A percentile compares a stretch with the other conserved stretches of the same genome.
Evolutionary conservation across 2,113 vertebrate genomes (phyloP).

Genomic region (Menidia beryllina): DNA sequence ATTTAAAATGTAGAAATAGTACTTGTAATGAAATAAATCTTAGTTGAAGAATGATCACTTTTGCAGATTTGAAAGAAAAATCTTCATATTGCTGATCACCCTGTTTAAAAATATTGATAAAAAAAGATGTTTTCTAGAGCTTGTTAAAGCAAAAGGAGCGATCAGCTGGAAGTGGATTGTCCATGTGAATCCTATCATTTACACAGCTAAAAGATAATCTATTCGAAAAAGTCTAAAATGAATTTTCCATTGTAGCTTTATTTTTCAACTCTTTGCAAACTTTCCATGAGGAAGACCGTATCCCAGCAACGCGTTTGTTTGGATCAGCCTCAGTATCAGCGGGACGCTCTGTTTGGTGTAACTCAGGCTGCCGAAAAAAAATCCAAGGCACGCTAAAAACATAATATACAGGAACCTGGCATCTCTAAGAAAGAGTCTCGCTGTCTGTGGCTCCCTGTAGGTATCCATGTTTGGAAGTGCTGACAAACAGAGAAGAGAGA

Average conservation of each 20-base stretch:
- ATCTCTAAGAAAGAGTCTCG: slow-evolving; percentile 74
- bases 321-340: slow-evolving; percentile 71
- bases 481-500: slow-evolving; percentile 80
- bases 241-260: neutral
- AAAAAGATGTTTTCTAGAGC: neutral
- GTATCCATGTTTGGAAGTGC: slow-evolving; percentile 85
- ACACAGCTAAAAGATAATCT: neutral
- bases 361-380: slow-evolving; percentile 80
- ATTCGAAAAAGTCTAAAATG: neutral
- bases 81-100: neutral
- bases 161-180: neutral
- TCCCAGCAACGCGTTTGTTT: slow-evolving; percentile 76
- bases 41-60: no score
- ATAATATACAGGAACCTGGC: slow-evolving; percentile 81
- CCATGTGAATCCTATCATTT: neutral
- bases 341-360: slow-evolving; percentile 79
- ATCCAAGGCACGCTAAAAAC: slow-evolving; percentile 81
- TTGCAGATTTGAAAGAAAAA: no score
- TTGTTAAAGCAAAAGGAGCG: neutral
- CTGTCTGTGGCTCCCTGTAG: slow-evolving; percentile 77
- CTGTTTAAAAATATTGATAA: neutral
- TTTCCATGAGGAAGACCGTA: slow-evolving; percentile 33
- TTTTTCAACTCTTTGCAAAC: slow-evolving; percentile 50
- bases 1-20: no score
- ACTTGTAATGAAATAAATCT: no score